Evolutionary conservation across 2,888 invertebrate species (phyloP).

Genomic region (Sarcophaga carnaria): DNA sequence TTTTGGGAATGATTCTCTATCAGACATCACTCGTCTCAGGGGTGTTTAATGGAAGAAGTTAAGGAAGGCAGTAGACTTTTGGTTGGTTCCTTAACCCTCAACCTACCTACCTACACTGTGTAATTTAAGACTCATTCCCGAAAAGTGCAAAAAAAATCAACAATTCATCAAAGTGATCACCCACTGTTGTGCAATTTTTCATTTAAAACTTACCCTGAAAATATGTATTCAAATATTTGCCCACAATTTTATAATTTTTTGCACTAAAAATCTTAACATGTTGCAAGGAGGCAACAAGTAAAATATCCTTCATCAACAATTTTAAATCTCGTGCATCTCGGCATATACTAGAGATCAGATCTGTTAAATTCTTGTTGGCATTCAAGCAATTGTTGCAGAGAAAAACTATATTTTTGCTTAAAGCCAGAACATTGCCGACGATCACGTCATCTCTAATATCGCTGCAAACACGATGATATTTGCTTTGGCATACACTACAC

Average conservation of each 20-base stretch:
- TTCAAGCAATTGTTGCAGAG: slow-evolving; percentile 34
- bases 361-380: not conserved
- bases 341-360: slow-evolving; percentile 65
- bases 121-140: too few species aligned
- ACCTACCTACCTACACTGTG: too few species aligned
- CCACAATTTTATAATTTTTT: not conserved
- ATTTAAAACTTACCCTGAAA: too few species aligned
- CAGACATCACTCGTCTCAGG: too few species aligned
- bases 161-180: too few species aligned
- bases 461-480: slow-evolving; percentile 14
- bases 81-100: too few species aligned
- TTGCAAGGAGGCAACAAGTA: not conserved
- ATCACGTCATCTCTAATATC: not conserved
- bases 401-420: slow-evolving; percentile 27
- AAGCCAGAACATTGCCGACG: not conserved
- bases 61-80: too few species aligned
- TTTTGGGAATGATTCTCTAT: too few species aligned
- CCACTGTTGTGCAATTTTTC: too few species aligned
- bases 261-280: slow-evolving; percentile 13
- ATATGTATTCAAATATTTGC: too few species aligned
- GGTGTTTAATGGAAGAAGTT: too few species aligned
- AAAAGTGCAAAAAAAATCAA: too few species aligned
- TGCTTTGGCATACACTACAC: slow-evolving; percentile 29
- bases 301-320: slow-evolving; percentile 10
- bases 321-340: slow-evolving; percentile 77